A percentile compares a stretch with the other conserved stretches of the same genome.
Evolutionary conservation across 1,140 invertebrate genomes (phyloP).

Genomic region (silkworm (Bombyx mori)): DNA sequence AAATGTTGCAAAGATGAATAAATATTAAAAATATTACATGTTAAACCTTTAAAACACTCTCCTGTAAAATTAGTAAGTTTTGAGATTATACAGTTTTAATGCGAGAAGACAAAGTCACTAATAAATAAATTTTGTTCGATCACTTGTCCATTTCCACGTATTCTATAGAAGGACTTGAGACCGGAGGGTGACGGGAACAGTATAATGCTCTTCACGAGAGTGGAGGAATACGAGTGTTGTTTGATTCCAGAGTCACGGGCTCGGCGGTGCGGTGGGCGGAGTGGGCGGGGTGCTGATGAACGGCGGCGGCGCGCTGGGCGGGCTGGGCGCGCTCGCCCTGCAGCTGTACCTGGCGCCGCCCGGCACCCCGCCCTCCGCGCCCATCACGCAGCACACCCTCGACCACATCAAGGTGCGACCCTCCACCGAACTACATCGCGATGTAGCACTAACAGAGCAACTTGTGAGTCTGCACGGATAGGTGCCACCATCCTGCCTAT

Average conservation of each 20-base stretch:
- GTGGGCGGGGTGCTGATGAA: constrained; percentile 64
- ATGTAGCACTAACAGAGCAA: no score
- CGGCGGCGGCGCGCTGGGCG: constrained; percentile 68
- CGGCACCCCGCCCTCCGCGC: constrained; percentile 78
- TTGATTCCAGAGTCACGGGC: constrained; percentile 30
- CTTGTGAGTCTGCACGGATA: no score
- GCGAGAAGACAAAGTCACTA: no score
- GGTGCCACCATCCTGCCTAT: no score
- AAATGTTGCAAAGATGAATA: no score
- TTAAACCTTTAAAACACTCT: no score
- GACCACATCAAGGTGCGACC: constrained; percentile 86
- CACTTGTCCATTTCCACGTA: neutral
- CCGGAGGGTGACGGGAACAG: no score
- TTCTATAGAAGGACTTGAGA: neutral
- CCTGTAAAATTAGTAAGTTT: no score
- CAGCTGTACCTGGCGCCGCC: constrained; percentile 86
- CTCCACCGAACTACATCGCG: neutral
- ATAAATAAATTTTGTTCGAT: neutral
- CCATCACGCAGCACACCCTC: constrained; percentile 83
- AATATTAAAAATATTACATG: no score
- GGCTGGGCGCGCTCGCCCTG: constrained; percentile 79
- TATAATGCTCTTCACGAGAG: neutral
- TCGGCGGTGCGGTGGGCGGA: constrained; percentile 38
- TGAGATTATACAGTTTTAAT: no score
- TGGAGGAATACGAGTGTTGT: neutral